Evolutionary conservation across 2,797 vertebrate genomes (phyloP), one percentile per base, ranked within the genome.

Genomic region (Acrossocheilus fasciatus): DNA sequence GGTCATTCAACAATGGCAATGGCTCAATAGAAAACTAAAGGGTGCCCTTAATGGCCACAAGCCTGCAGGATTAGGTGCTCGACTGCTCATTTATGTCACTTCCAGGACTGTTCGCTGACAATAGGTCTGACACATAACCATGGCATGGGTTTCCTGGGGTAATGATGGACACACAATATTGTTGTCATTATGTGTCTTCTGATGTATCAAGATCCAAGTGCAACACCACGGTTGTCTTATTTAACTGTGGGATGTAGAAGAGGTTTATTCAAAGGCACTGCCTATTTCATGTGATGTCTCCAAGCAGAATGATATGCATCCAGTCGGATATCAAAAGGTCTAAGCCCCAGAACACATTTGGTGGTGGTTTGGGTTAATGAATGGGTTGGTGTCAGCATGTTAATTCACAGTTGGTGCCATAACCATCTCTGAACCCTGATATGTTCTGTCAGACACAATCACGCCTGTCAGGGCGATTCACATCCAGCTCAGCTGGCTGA

Each of bases 391-490:
- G 66, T 85, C 76, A 47, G 39, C 36, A 59, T 57, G 43, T 39
- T 70, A 68, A 82, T 85, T 89, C 72, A 86, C 62, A 83, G 73
- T 64, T 52, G 36, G 14, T 57, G 54, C 64, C 75, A 59, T 86
- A 81, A 77, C 73, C 83, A 52, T 83, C n/a, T 86, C 26, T 85
- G 79, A 88, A 90, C 87, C 41, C 84, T 83, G 84, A 85, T 86
- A 70, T 80, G 89, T 83, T 73, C 87, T 82, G 86, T 88, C 87
- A 89, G 36, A 86, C 43, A 64, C 89, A 88, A 88, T 91, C 84
- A 72, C 17, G 54, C 15, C 80, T 86, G 84, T 86, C 81, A 87
- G 52, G 30, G 47, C 23, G 23, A 50, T 70, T 84, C 74, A 83
- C 68, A 73, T 75, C 39, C 50, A 76, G 76, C 80, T 87, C 87